Base-by-base conservation (phyloP, 2,888 invertebrate genomes). In the Brachycybe producta region DNA sequence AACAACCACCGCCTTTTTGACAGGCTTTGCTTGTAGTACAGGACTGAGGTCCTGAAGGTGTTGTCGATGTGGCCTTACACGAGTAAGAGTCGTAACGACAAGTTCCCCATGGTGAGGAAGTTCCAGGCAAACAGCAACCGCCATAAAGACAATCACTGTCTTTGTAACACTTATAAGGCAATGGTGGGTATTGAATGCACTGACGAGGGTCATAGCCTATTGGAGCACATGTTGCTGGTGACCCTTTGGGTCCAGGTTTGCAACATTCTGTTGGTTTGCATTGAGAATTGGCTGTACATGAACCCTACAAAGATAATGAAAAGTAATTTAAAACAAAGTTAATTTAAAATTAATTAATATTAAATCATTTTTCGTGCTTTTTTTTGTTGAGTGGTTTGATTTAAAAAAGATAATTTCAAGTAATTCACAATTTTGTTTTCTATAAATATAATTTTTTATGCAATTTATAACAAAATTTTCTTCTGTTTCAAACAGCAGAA, bases 161-260 rank as follows among this genome's bases (percentile, higher is more conserved):
- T 24, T 46, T 46, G 46, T 34, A 23, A 36, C 46, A 46, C n/a
- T 35, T 46, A 36, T n/a, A 4, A 21, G 17, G 17, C 3, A 17
- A 3, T 4, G 43, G 43, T 13, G 46, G 35, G 24, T 46, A 35
- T 19, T 21, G 46, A n/a, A 46, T 17, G 15, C 46, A 46, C 36
- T 46, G 46, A n/a, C 46, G 46, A 11, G 46, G 46, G 24, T 46
- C 46, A 24, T 46, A 46, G 7, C 46, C 46, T 8, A 46, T 46
- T 21, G 46, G 35, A 3, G 46, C 34, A 24, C 46, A 46, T 13
- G 46, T 3, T 11, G 15, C 21, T n/a, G n/a, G n/a, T 34, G 21
- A 46, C 17, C 46, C 46, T 13, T 35, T 4, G 13, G 2, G 15
- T 15, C 35, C 21, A 11, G 35, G 35, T 17, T 46, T 46, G 36